Conservation (phyloP, 2,888 invertebrate species). For the Caenorhabditis sp. region DNA sequence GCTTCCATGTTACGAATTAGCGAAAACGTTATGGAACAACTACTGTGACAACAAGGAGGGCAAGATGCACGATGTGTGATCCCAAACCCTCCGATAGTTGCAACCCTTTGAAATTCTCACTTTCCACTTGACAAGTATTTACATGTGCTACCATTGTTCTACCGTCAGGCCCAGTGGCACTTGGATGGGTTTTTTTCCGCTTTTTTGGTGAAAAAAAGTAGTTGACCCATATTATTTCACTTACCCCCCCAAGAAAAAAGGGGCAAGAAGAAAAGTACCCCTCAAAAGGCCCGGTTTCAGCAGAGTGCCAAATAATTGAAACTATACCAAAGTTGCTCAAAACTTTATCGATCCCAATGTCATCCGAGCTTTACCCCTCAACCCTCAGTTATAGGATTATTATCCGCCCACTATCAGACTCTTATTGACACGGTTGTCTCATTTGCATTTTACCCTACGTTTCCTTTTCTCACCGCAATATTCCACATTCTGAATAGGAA, state of each 20-base stretch:
- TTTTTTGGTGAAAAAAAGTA: not conserved
- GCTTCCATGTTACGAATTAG: conserved; percentile 78
- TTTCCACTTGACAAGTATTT: not conserved
- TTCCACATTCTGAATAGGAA: conserved; percentile 17
- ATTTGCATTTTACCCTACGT: conserved; percentile 12
- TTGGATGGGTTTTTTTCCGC: too few species aligned
- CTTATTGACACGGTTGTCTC: conserved; percentile 45
- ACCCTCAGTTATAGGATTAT: conserved; percentile 3
- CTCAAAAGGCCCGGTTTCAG: too few species aligned
- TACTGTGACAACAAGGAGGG: conserved; percentile 79
- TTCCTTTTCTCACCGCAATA: not conserved
- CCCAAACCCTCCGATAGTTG: not conserved
- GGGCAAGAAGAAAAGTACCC: not conserved
- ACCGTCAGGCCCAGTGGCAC: not conserved
- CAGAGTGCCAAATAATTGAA: conserved; percentile 11
- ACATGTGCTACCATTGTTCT: conserved; percentile 1
- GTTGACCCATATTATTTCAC: conserved; percentile 18
- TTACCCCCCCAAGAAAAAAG: conserved; percentile 9
- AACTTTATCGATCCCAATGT: conserved; percentile 42
- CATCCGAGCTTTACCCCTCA: conserved; percentile 42
- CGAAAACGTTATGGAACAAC: conserved; percentile 78
- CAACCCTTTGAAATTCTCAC: conserved; percentile 22
- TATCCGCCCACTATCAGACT: conserved; percentile 27
- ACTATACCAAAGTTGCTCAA: conserved; percentile 38
- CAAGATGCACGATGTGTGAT: conserved; percentile 78